Percentiles rank a stretch among this genome's conserved stretches.
These are phyloP conservation scores for Synanthedon formicaeformis DNA, from an alignment of 2,888 invertebrate genomes.

Conservation along the genomic window DNA sequence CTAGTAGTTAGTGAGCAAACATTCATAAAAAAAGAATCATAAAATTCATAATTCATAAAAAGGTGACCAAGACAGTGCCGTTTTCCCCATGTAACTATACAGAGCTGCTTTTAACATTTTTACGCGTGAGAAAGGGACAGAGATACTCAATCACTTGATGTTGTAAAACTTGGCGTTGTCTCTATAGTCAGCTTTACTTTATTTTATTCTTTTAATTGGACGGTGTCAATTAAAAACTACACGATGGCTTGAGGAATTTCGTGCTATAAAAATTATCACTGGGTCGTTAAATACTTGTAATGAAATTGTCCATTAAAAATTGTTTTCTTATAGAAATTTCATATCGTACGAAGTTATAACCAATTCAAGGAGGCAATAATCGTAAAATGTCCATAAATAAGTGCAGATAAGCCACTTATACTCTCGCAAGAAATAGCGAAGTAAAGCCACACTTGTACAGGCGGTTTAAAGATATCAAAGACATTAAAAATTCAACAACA, in stretches of 20 bases:
- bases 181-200: no score
- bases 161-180: no score
- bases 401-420: conserved; percentile 49
- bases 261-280: conserved; percentile 44
- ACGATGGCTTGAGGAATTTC: neutral
- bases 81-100: no score
- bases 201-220: neutral
- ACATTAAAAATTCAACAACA: neutral
- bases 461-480: neutral
- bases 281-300: conserved; percentile 39
- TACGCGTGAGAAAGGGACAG: no score
- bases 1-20: no score
- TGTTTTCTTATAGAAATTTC: conserved; percentile 61
- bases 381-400: conserved; percentile 62
- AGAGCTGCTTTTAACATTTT: no score
- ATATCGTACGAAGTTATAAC: conserved; percentile 62
- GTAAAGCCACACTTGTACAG: conserved; percentile 4
- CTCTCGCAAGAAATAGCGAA: conserved; percentile 35
- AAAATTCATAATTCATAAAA: no score
- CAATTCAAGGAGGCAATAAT: conserved; percentile 63
- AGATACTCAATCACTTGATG: no score
- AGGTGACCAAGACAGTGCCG: no score
- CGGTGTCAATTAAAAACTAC: neutral
- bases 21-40: no score
- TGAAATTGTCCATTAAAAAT: conserved; percentile 61